A percentile compares a stretch with the other conserved stretches of the same genome.
Conservation (phyloP, 2,113 vertebrate genomes). For the Macaca nemestrina region DNA sequence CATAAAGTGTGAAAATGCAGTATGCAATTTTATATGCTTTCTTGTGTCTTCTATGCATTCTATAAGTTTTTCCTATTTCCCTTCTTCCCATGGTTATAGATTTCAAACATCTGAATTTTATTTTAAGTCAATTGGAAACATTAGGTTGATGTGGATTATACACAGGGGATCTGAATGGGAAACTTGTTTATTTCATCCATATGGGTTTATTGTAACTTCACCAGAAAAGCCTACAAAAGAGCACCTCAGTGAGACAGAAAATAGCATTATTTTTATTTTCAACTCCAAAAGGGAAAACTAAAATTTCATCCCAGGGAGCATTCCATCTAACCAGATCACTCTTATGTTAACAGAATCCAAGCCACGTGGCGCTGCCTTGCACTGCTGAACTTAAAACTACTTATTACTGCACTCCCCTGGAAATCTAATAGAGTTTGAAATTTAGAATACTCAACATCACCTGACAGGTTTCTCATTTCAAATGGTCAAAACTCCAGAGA, state of each 20-base stretch:
- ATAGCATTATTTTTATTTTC: constrained; percentile 57
- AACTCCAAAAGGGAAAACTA: constrained; percentile 55
- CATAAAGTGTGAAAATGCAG: constrained; percentile 26
- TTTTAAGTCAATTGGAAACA: constrained; percentile 75
- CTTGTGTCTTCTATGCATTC: constrained; percentile 36
- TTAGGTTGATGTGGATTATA: constrained; percentile 65
- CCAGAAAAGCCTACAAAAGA: constrained; percentile 65
- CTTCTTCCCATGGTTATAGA: constrained; percentile 27
- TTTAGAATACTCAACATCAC: constrained; percentile 56
- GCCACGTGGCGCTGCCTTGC: background rate
- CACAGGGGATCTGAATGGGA: constrained; percentile 58
- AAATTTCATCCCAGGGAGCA: constrained; percentile 65
- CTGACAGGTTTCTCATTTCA: constrained; percentile 60
- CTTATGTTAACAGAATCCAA: constrained; percentile 31
- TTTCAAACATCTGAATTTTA: constrained; percentile 73
- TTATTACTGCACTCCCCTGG: constrained; percentile 12
- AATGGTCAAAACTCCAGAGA: constrained; percentile 31
- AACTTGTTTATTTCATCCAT: constrained; percentile 72
- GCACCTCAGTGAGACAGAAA: constrained; percentile 45
- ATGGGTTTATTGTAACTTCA: constrained; percentile 69
- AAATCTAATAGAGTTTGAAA: constrained; percentile 61
- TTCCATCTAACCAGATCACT: constrained; percentile 66
- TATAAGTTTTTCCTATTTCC: background rate
- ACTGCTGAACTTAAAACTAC: constrained; percentile 56
- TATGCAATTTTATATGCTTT: constrained; percentile 29